Conservation (phyloP, 2,113 vertebrate species). For the Elachura formosa region DNA sequence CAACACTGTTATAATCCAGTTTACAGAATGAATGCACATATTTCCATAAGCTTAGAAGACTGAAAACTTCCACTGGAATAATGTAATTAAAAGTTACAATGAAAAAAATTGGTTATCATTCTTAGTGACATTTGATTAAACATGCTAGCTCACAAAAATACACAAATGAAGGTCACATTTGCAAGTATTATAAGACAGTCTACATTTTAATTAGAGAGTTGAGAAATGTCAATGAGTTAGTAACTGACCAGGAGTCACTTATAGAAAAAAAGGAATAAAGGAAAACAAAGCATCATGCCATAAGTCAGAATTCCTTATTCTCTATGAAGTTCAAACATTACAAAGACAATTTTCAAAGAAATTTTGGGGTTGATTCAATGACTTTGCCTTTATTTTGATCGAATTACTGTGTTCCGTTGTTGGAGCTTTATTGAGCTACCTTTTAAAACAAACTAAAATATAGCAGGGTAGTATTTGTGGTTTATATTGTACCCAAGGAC, state of each 20-base stretch:
- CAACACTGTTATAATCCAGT: not conserved
- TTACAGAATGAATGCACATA: not conserved
- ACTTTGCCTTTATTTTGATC: not conserved
- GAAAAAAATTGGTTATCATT: slow-evolving; percentile 37
- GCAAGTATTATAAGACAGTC: slow-evolving; percentile 76
- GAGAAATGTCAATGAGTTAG: slow-evolving; percentile 77
- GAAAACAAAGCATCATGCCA: slow-evolving; percentile 22
- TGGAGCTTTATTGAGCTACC: not conserved
- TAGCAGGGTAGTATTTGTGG: not conserved
- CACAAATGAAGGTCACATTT: slow-evolving; percentile 82
- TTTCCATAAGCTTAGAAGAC: not conserved
- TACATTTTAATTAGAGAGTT: slow-evolving; percentile 76
- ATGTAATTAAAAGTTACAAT: slow-evolving; percentile 63
- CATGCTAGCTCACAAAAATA: slow-evolving; percentile 64
- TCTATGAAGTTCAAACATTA: not conserved
- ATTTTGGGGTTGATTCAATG: not conserved
- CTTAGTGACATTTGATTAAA: slow-evolving; percentile 78
- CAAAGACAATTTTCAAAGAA: not conserved
- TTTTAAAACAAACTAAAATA: not conserved
- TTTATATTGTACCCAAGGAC: not conserved
- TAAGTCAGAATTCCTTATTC: not conserved
- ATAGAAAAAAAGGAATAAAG: not conserved
- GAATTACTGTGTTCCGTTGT: not conserved
- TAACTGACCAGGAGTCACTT: slow-evolving; percentile 63
- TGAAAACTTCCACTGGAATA: slow-evolving; percentile 21